Conservation (phyloP, 2,797 vertebrate genomes). For the Lepilemur ruficaudatus region DNA sequence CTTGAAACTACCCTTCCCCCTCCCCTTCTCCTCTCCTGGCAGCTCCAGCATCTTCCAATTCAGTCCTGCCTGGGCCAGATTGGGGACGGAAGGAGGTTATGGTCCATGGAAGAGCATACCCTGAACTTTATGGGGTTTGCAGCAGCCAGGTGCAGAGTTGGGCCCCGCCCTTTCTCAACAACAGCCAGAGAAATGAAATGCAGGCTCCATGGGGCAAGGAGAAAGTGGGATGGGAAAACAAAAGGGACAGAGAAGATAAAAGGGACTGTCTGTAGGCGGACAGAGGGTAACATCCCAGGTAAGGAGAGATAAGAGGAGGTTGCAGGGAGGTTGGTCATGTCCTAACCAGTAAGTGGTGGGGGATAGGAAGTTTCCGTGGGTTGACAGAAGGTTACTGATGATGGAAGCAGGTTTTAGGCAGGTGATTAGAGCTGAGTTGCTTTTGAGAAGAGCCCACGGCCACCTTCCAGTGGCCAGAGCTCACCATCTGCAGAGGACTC, state of each 20-base stretch:
- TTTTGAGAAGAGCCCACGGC: background rate
- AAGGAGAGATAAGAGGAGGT: background rate
- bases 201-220: background rate
- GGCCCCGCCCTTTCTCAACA: background rate
- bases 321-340: background rate
- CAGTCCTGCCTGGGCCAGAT: conserved; percentile 25
- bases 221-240: background rate
- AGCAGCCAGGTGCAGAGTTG: conserved; percentile 55
- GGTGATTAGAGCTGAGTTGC: background rate
- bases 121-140: conserved; percentile 66
- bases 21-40: background rate
- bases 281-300: background rate
- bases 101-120: conserved; percentile 58
- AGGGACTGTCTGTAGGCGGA: background rate
- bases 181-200: conserved; percentile 35
- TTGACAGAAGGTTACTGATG: background rate
- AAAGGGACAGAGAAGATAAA: background rate
- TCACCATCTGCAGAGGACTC: background rate
- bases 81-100: conserved; percentile 25
- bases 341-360: background rate
- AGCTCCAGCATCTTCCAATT: background rate
- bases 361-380: background rate
- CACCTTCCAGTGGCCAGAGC: background rate
- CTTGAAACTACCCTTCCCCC: background rate
- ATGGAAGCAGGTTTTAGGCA: background rate